Percentiles rank a stretch among this genome's conserved stretches.
Conservation (phyloP, 1,140 invertebrate genomes). For the Anadara kagoshimensis region DNA sequence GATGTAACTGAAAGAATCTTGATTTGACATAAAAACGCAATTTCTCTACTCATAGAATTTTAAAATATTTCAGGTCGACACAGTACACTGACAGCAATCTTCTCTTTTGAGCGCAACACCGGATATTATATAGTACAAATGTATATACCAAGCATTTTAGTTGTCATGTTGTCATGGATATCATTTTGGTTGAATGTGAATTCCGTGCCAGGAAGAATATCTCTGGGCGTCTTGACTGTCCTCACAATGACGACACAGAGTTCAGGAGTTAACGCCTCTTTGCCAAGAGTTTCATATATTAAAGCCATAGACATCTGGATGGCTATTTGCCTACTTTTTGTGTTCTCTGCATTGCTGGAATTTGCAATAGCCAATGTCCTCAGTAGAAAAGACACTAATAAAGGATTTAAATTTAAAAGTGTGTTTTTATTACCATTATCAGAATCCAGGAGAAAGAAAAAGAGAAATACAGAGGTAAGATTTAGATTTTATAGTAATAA, state of each 20-base stretch:
- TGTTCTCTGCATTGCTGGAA: slow-evolving; percentile 88
- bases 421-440: slow-evolving; percentile 2
- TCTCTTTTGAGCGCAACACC: slow-evolving; percentile 90
- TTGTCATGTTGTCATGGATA: slow-evolving; percentile 96
- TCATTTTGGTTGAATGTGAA: slow-evolving; percentile 71
- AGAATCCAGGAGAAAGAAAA: slow-evolving; percentile 19
- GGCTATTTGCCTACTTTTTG: slow-evolving; percentile 84
- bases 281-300: slow-evolving; percentile 74
- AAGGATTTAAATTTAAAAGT: slow-evolving; percentile 22
- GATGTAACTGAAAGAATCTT: too few species aligned
- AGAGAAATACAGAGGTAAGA: slow-evolving; percentile 1
- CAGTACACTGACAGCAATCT: slow-evolving; percentile 81
- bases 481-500: too few species aligned
- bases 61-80: slow-evolving; percentile 49
- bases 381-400: slow-evolving; percentile 13
- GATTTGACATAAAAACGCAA: too few species aligned
- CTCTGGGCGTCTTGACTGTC: slow-evolving; percentile 59
- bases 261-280: slow-evolving; percentile 46
- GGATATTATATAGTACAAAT: slow-evolving; percentile 95
- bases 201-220: slow-evolving; percentile 58
- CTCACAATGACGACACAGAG: slow-evolving; percentile 72
- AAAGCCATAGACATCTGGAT: slow-evolving; percentile 67
- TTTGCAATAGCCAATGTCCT: slow-evolving; percentile 83
- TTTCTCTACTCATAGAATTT: neutral
- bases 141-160: slow-evolving; percentile 93